phyloP scores from a whole-genome alignment of 2,888 invertebrate genomes.

The Cloeon dipterum region DNA sequence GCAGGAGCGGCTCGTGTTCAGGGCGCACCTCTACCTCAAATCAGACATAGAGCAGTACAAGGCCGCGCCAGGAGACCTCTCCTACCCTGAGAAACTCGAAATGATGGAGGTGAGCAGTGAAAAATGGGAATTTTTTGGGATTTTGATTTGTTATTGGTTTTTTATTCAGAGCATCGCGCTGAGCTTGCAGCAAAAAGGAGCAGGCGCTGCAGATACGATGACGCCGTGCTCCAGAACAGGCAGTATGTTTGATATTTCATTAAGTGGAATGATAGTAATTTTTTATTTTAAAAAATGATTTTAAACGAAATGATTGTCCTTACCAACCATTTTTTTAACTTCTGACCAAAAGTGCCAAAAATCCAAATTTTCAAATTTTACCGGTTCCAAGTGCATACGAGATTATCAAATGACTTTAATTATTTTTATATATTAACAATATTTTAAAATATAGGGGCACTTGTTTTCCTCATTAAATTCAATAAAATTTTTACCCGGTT shows the following conservation, averaged over 20 bases:
- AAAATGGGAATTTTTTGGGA: neutral
- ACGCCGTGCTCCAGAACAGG: conserved; percentile 23
- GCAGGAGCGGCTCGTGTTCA: conserved; percentile 86
- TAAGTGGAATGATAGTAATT: too few relatives aligned
- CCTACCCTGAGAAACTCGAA: conserved; percentile 90
- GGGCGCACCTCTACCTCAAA: conserved; percentile 81
- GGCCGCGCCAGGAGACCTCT: conserved; percentile 85
- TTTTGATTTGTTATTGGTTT: neutral
- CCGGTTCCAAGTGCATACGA: too few relatives aligned
- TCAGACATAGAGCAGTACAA: conserved; percentile 73
- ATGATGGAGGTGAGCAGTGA: conserved; percentile 66
- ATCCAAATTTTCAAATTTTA: too few relatives aligned
- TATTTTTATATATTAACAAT: conserved; percentile 4
- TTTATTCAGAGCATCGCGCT: conserved; percentile 33
- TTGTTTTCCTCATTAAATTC: too few relatives aligned
- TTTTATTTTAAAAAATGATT: too few relatives aligned
- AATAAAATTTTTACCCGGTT: too few relatives aligned
- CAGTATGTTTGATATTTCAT: conserved; percentile 11
- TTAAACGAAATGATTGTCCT: too few relatives aligned
- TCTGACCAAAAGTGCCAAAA: too few relatives aligned
- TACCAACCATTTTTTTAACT: too few relatives aligned
- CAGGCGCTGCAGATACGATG: conserved; percentile 1
- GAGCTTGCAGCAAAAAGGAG: conserved; percentile 21
- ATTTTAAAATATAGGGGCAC: neutral
- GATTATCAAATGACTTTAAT: neutral